These are phyloP conservation scores for Taurulus bubalis DNA, from an alignment of 2,113 vertebrate species.

Conservation along the genomic window DNA sequence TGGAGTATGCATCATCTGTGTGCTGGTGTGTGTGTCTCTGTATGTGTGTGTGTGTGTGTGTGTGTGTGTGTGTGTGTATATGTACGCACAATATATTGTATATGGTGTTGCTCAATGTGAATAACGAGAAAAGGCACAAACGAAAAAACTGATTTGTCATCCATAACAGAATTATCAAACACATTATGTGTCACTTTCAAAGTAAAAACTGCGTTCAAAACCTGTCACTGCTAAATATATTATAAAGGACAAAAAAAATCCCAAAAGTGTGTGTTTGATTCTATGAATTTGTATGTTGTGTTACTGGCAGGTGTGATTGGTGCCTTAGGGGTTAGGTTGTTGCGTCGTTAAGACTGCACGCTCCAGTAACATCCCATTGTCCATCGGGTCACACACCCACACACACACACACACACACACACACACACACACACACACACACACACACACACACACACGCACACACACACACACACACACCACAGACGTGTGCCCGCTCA, in stretches of 20 bases:
- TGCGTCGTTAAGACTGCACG: constrained; percentile 45
- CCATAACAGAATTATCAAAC: background rate
- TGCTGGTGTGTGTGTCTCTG: background rate
- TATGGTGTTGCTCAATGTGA: constrained; percentile 28
- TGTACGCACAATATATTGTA: constrained; percentile 4
- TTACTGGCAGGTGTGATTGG: constrained; percentile 64
- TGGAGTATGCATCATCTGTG: constrained; percentile 45
- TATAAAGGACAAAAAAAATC: constrained; percentile 7
- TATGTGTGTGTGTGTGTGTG: background rate
- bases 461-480: background rate
- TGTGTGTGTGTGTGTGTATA: background rate
- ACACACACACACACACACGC: constrained; percentile 17
- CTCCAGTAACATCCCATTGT: constrained; percentile 63
- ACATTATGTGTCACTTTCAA: background rate
- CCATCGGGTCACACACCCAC: constrained; percentile 33
- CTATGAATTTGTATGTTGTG: constrained; percentile 25
- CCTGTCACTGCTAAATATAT: background rate
- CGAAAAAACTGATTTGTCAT: background rate
- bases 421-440: constrained; percentile 13
- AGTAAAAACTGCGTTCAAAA: constrained; percentile 20
- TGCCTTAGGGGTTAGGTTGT: constrained; percentile 49
- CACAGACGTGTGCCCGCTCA: constrained; percentile 33
- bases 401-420: constrained; percentile 1
- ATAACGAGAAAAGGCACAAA: constrained; percentile 27
- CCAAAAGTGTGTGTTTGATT: background rate